phyloP scores from a whole-genome alignment of 2,797 vertebrate genomes.

The Phoxinus dragarum region DNA sequence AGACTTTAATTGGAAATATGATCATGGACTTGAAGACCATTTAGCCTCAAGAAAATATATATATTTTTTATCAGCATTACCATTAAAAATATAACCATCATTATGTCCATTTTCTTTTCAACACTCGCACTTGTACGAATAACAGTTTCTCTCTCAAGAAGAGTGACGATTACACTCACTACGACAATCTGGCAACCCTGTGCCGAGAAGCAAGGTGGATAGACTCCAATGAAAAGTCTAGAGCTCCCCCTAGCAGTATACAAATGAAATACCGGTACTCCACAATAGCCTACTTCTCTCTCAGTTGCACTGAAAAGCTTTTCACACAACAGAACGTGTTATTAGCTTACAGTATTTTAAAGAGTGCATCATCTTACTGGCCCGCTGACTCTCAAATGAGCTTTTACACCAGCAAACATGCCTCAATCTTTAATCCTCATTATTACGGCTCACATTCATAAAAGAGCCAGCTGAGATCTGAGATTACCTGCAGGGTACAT shows the following conservation, averaged over 20 bases:
- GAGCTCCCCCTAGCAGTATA: slow-evolving; percentile 83
- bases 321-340: not conserved
- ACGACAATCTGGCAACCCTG: slow-evolving; percentile 59
- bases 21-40: not conserved
- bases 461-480: slow-evolving; percentile 21
- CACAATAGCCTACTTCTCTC: slow-evolving; percentile 31
- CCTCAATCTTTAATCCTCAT: slow-evolving; percentile 25
- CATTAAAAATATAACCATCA: not conserved
- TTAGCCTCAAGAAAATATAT: not conserved
- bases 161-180: not conserved
- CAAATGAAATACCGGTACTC: slow-evolving; percentile 54
- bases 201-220: slow-evolving; percentile 63
- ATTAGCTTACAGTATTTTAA: slow-evolving; percentile 10
- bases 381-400: slow-evolving; percentile 43
- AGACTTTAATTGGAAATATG: not conserved
- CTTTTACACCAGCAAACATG: slow-evolving; percentile 16
- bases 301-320: not conserved
- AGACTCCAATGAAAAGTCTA: slow-evolving; percentile 74
- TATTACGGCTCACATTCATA: slow-evolving; percentile 9
- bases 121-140: not conserved
- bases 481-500: slow-evolving; percentile 14
- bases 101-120: not conserved
- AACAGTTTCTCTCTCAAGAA: not conserved
- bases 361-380: slow-evolving; percentile 34
- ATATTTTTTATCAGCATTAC: not conserved